Evolutionary conservation across 2,113 vertebrate genomes (phyloP).

Genomic region (Coryphaenoides rupestris): DNA sequence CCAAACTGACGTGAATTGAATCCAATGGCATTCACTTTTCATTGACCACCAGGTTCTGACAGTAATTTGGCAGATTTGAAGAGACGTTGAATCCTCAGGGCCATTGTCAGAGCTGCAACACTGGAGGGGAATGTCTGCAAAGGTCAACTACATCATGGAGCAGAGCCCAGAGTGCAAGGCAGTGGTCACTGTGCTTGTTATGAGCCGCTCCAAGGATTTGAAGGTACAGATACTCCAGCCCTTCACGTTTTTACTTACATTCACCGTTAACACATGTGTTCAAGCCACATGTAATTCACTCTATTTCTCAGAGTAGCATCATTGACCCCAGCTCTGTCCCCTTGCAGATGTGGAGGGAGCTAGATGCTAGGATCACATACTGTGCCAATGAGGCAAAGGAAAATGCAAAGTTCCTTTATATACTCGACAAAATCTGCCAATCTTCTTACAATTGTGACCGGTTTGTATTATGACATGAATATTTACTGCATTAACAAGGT

Average conservation of each 20-base stretch:
- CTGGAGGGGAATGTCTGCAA: constrained; percentile 78
- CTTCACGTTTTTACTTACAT: neutral
- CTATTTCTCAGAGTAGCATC: neutral
- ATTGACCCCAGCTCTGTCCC: neutral
- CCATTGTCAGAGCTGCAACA: constrained; percentile 79
- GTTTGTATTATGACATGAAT: constrained; percentile 55
- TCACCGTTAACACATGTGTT: neutral
- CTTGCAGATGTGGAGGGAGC: constrained; percentile 74
- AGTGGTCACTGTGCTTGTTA: constrained; percentile 73
- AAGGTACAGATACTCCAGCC: constrained; percentile 58
- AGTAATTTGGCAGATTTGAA: constrained; percentile 76
- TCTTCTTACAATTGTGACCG: constrained; percentile 79
- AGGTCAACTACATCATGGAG: constrained; percentile 78
- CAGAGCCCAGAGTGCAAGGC: constrained; percentile 74
- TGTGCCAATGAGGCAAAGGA: constrained; percentile 83
- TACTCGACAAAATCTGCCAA: constrained; percentile 77
- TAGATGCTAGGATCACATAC: constrained; percentile 79
- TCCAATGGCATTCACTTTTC: neutral
- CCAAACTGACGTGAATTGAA: neutral
- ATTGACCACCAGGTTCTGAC: constrained; percentile 69
- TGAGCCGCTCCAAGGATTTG: constrained; percentile 73
- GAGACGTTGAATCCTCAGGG: constrained; percentile 72
- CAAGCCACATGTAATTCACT: neutral
- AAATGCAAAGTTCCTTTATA: constrained; percentile 79
- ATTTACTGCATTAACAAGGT: too few species aligned